Conservation (phyloP, 2,113 vertebrate genomes). For the Micronycteris hirsuta region DNA sequence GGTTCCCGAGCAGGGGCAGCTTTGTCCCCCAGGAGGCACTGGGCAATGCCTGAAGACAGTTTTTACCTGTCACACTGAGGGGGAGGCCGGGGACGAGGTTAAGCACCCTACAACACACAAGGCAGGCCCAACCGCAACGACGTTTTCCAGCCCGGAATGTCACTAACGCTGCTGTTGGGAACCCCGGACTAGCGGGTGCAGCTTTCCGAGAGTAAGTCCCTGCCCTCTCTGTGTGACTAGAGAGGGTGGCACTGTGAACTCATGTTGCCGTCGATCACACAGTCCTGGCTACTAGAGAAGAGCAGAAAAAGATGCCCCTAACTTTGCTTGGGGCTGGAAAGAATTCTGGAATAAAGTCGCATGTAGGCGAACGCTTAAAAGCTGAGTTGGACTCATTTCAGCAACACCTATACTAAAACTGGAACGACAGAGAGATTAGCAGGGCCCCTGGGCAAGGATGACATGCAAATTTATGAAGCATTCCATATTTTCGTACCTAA, state of each 20-base stretch:
- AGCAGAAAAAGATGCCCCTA: neutral
- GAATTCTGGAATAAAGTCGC: neutral
- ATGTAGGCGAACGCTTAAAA: neutral
- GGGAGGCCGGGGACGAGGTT: neutral
- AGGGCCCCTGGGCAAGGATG: neutral
- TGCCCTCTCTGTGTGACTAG: neutral
- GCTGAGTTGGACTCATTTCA: neutral
- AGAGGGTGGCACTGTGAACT: neutral
- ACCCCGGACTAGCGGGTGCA: neutral
- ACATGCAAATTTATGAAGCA: neutral
- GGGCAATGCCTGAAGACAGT: neutral
- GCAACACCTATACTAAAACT: neutral
- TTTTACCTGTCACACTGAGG: neutral
- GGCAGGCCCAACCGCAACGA: neutral
- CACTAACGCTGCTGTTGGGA: neutral
- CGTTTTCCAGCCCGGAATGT: neutral
- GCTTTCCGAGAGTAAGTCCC: neutral
- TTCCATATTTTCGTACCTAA: neutral
- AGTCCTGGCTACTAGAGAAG: fast-evolving
- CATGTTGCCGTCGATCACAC: neutral
- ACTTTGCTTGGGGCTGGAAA: neutral
- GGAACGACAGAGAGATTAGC: neutral
- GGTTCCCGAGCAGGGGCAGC: neutral
- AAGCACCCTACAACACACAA: neutral
- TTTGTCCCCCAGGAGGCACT: neutral